Percentiles rank a stretch among this genome's conserved stretches.
Evolutionary conservation across 2,888 invertebrate genomes (phyloP).

Genomic region (Drosophila neoperkinsi): DNA sequence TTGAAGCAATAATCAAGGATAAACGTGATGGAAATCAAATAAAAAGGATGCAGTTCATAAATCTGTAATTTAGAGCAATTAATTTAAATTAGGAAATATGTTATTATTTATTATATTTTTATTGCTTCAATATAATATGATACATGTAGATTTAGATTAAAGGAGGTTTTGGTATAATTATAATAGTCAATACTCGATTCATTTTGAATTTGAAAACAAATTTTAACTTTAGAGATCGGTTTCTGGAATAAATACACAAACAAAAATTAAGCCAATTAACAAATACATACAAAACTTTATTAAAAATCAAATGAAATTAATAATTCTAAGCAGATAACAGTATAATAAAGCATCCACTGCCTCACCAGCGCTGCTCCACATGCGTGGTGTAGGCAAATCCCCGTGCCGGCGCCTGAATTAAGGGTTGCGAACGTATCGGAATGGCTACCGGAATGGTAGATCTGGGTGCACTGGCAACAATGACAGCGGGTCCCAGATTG

Average conservation of each 20-base stretch:
- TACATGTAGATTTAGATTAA: not conserved
- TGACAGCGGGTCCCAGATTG: conserved; percentile 56
- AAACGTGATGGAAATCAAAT: not conserved
- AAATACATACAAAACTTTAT: conserved; percentile 14
- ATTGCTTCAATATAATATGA: not conserved
- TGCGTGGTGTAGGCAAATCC: conserved; percentile 63
- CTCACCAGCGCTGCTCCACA: conserved; percentile 73
- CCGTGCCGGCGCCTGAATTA: conserved; percentile 49
- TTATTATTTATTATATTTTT: not conserved
- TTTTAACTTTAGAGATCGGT: not conserved
- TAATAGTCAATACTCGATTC: not conserved
- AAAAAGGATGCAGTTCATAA: not conserved
- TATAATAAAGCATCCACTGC: not conserved
- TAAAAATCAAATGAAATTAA: conserved; percentile 8
- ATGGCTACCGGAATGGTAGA: conserved; percentile 65
- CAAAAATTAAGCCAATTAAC: conserved; percentile 13
- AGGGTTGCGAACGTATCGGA: conserved; percentile 66
- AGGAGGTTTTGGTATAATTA: not conserved
- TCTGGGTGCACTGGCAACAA: conserved; percentile 52
- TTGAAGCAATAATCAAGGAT: too few species aligned
- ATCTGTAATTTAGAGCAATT: not conserved
- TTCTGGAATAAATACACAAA: conserved; percentile 9
- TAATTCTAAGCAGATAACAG: conserved; percentile 47
- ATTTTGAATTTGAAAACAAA: not conserved
- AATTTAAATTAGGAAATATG: not conserved